Conservation (phyloP, 1,140 invertebrate genomes). For the Charaxes varanes region DNA sequence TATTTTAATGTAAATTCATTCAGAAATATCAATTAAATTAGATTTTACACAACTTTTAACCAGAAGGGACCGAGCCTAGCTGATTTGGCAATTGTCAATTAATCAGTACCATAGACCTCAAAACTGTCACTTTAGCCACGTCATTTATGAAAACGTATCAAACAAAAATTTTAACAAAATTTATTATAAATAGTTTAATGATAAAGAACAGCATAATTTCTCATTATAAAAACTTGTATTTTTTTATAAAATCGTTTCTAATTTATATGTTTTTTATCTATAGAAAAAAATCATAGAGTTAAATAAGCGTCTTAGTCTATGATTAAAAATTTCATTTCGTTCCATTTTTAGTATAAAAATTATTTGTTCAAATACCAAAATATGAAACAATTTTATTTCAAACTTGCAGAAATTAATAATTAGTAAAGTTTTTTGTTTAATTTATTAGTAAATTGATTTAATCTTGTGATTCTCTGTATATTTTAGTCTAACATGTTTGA, state of each 20-base stretch:
- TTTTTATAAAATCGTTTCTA: background rate
- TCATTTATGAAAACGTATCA: conserved; percentile 64
- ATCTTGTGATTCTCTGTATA: no score
- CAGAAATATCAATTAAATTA: conserved; percentile 34
- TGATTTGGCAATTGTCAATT: conserved; percentile 70
- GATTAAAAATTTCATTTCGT: conserved; percentile 22
- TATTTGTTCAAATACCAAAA: no score
- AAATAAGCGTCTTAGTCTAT: conserved; percentile 35
- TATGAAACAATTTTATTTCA: no score
- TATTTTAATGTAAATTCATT: conserved; percentile 18
- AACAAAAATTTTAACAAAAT: conserved; percentile 6
- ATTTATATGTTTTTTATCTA: background rate
- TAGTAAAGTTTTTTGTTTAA: no score
- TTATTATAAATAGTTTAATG: background rate
- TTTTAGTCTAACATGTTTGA: no score
- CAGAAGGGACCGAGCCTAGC: conserved; percentile 34
- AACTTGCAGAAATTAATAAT: no score
- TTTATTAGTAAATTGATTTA: no score
- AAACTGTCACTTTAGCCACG: conserved; percentile 64
- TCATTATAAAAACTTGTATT: background rate
- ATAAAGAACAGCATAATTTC: background rate
- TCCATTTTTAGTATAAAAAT: conserved; percentile 28
- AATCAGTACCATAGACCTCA: conserved; percentile 44
- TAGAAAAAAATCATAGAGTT: conserved; percentile 24
- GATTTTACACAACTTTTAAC: conserved; percentile 14